Base-by-base conservation (phyloP, 2,888 invertebrate genomes). In the Cephus sareptanus region DNA sequence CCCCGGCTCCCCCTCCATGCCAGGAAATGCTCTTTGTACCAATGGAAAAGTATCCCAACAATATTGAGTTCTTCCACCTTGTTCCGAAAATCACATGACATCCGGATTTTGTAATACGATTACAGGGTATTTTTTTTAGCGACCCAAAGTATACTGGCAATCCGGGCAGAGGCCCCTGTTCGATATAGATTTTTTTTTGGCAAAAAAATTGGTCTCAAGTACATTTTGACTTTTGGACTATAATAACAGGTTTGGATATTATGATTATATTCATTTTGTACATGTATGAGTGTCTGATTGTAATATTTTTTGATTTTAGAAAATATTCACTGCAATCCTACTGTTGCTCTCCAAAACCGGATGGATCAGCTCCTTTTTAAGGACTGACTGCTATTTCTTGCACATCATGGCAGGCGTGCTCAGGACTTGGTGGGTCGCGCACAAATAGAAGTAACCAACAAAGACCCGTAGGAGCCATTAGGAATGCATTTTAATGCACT, bases 401-500 rank as follows among this genome's bases (percentile, higher is more conserved):
- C 83, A 77, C 76, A 83, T 86, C 85, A 85, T 77, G 11, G 75
- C 40, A 34, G 75, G 56, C 30, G 56, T 56, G 56, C 56, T 23
- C 23, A 56, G 56, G 2, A 56, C 56, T 56, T 23, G 56, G 56
- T 56, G 56, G 56, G 82, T 79, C 78, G 70, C 78, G 70, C 85
- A 83, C 82, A 80, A 83, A 85, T 80, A 78, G 81, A 79, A 80
- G 74, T 33, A 70, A 75, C 37, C 79, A 78, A 85, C 83, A 85
- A 86, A 81, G 73, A 77, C 75, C 15, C 77, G 74, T 34, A 78
- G 76, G 78, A 79, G 77, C 81, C 79, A 80, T 85, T 81, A 81
- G 81, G 81, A 86, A 85, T 79, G 77, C 82, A 75, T 85, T 86
- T 87, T 87, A 83, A 87, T 85, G 81, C 83, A 86, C 80, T 85